Base-by-base conservation (phyloP, 2,888 invertebrate genomes). In the Sipha maydis region DNA sequence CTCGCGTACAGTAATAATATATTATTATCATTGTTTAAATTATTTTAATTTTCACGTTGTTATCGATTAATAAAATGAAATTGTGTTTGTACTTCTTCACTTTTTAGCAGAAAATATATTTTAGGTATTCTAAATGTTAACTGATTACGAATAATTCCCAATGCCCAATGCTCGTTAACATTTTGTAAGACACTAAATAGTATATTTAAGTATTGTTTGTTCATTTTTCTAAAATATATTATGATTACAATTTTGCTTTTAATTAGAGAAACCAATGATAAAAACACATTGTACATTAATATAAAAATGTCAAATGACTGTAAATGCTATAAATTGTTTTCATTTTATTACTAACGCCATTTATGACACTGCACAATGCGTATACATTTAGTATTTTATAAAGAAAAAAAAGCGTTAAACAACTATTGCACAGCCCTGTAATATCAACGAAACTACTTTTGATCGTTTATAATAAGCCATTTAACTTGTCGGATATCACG, bases 401-500 rank as follows among this genome's bases (percentile, higher is more conserved):
- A 3, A 31, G 17, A 31, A 4, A 28, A 69, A 69, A 71, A 71
- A 28, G 14, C 28, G 71, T 71, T 71, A 14, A 71, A 28, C 71
- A 71, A 71, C 31, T 28, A 71, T 28, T 28, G 28, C 17, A 17
- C 69, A n/a, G 31, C 54, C n/a, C 54, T 1, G 48, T 14, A 48
- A 48, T 73, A 34, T 34, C 34, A 34, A 56, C 25, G 71, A 34
- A 34, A 85, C 48, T 5, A 9, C 34, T 84, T 28, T 61, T 41
- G 61, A 76, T 61, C 76, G 61, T 75, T 38, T 7, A 41, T 76
- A 85, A 85, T 85, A 85, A 56, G 56, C 79, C 61, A 34, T 86
- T 86, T 86, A 80, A 75, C 56, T 76, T 80, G 88, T 88, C 80
- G 82, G 88, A 88, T 76, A 88, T 88, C 75, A 88, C 86, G 73